Evolutionary conservation across 2,113 vertebrate species (phyloP).

Genomic region (Rhadina sibilatrix): DNA sequence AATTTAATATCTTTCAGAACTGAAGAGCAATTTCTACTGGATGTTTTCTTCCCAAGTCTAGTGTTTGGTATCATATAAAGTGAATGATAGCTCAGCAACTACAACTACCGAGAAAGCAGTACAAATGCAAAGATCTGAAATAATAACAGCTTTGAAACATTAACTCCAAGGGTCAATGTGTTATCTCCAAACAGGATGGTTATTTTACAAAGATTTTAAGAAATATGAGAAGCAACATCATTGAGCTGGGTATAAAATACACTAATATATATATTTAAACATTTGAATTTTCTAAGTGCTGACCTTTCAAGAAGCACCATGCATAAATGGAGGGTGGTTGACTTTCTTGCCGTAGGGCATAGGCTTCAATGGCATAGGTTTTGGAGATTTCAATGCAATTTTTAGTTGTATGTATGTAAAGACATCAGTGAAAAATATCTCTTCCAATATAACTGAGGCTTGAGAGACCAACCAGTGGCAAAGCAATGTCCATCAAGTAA

Average conservation of each 20-base stretch:
- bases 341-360: neutral
- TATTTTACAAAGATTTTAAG: neutral
- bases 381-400: neutral
- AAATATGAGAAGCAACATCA: neutral
- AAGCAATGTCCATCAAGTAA: neutral
- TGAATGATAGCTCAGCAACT: neutral
- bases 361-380: neutral
- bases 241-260: neutral
- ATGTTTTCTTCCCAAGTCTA: conserved; percentile 5
- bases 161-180: neutral
- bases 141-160: neutral
- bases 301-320: neutral
- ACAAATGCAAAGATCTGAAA: neutral
- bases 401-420: neutral
- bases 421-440: neutral
- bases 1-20: conserved; percentile 50
- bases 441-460: neutral
- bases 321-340: neutral
- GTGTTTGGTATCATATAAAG: neutral
- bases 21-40: neutral
- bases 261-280: neutral
- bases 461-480: neutral
- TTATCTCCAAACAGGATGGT: neutral
- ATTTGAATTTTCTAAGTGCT: neutral
- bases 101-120: neutral